Percentiles rank a stretch among this genome's conserved stretches.
Evolutionary conservation across 2,797 vertebrate genomes (phyloP).

Genomic region (Enteromius paludinosus): DNA sequence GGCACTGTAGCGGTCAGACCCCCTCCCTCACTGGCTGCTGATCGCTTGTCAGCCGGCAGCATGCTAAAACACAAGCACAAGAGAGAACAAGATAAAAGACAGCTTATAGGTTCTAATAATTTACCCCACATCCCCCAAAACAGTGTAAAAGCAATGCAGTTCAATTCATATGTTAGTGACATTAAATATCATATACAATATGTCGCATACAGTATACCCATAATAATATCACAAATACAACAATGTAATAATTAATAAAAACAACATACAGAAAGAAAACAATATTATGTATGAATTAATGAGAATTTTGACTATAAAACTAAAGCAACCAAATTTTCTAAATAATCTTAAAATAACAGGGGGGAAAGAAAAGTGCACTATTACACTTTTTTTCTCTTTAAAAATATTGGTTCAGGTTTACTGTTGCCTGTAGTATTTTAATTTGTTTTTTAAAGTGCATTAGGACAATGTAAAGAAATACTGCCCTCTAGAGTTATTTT

Average conservation of each 20-base stretch:
- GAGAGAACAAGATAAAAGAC: not conserved
- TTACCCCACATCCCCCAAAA: not conserved
- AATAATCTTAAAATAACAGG: not conserved
- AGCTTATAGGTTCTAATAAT: not conserved
- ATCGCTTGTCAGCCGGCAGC: conserved; percentile 50
- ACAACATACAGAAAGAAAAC: no score
- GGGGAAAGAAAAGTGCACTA: not conserved
- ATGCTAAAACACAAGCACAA: conserved; percentile 43
- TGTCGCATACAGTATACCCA: no score
- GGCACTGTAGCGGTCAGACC: conserved; percentile 37
- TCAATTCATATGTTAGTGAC: not conserved
- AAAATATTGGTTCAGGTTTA: not conserved
- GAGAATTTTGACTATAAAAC: not conserved
- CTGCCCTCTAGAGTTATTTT: conserved; percentile 37
- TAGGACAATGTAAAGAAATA: not conserved
- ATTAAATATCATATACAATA: not conserved
- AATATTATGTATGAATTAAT: not conserved
- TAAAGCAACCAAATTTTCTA: not conserved
- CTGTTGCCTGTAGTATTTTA: not conserved
- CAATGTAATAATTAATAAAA: not conserved
- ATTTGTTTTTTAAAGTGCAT: not conserved
- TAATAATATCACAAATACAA: no score
- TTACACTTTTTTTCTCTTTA: not conserved
- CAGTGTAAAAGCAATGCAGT: not conserved
- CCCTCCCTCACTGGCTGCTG: conserved; percentile 39